Conservation (phyloP, 2,797 vertebrate genomes). For the Dendrocincla tyrannina region DNA sequence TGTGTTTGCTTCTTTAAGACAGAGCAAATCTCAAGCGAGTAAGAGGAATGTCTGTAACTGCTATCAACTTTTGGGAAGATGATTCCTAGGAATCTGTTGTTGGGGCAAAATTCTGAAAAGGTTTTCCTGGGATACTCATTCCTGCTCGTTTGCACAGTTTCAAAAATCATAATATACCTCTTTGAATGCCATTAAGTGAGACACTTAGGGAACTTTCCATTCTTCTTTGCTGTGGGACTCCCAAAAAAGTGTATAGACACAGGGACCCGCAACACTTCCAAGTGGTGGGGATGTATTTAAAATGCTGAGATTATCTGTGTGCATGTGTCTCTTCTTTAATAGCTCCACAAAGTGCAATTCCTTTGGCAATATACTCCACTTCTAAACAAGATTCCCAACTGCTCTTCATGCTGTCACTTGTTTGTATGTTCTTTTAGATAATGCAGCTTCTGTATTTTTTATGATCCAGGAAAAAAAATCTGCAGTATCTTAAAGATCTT, state of each 20-base stretch:
- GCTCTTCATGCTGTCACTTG: background rate
- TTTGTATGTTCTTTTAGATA: background rate
- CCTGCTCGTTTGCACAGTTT: background rate
- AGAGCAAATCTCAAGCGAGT: background rate
- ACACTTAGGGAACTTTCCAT: background rate
- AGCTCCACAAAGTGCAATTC: background rate
- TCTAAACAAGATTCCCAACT: background rate
- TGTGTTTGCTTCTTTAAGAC: background rate
- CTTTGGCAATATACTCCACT: background rate
- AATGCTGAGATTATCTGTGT: background rate
- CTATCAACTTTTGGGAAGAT: background rate
- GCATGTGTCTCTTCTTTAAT: background rate
- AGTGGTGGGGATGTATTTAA: background rate
- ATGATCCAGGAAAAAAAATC: background rate
- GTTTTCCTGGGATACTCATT: background rate
- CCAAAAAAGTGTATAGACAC: background rate
- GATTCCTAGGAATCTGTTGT: background rate
- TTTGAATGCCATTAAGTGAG: background rate
- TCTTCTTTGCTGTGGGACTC: background rate
- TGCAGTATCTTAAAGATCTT: background rate
- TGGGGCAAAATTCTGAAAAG: background rate
- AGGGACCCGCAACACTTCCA: background rate
- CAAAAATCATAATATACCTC: background rate
- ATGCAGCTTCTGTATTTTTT: background rate
- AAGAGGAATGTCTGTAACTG: background rate